phyloP scores from a whole-genome alignment of 2,113 vertebrate species.

The Osmerus mordax region DNA sequence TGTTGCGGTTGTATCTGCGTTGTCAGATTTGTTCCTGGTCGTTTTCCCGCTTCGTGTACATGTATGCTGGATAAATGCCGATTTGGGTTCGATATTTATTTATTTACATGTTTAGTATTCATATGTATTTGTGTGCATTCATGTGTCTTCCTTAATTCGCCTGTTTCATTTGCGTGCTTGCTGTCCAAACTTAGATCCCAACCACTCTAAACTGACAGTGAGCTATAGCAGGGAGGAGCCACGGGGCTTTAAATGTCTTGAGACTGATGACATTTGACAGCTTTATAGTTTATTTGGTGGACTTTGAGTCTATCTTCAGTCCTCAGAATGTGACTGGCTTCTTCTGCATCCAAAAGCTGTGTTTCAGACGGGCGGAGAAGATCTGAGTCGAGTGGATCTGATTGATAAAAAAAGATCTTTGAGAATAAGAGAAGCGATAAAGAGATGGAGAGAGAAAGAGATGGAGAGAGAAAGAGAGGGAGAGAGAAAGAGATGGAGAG shows the following conservation, averaged over 20 bases:
- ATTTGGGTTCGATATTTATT: too few relatives aligned
- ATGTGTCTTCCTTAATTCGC: neutral
- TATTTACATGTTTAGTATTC: too few relatives aligned
- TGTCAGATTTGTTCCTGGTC: neutral
- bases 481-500: neutral
- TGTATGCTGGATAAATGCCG: neutral
- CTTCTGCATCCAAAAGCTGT: too few relatives aligned
- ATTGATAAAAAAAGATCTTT: neutral
- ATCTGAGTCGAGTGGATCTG: too few relatives aligned
- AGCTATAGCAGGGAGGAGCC: neutral
- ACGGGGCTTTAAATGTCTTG: too few relatives aligned
- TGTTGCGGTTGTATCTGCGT: slow-evolving; percentile 20
- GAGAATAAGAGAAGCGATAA: neutral
- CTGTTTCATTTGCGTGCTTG: neutral
- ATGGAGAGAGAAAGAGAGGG: neutral
- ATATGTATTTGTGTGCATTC: slow-evolving; percentile 6
- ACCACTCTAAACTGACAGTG: neutral
- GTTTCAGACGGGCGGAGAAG: too few relatives aligned
- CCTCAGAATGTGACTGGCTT: too few relatives aligned
- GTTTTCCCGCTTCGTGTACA: neutral
- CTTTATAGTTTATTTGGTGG: too few relatives aligned
- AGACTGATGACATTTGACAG: too few relatives aligned
- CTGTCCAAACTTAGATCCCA: too few relatives aligned
- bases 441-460: neutral
- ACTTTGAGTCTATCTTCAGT: too few relatives aligned